These are phyloP conservation scores for Taphrorychus bicolor DNA, from an alignment of 2,888 invertebrate species.

Conservation along the genomic window DNA sequence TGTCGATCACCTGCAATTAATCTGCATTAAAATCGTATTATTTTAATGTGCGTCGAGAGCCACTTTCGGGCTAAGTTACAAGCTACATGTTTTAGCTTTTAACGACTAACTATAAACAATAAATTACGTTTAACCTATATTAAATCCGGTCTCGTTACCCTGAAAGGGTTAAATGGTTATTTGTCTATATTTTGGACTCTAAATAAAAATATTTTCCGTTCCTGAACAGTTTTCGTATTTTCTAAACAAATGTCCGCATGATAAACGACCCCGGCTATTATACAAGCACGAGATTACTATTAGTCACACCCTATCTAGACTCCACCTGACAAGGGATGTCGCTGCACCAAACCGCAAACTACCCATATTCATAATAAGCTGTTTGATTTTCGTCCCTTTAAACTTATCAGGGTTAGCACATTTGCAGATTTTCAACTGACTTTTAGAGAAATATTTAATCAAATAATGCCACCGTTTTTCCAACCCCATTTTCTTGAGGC, in stretches of 20 bases:
- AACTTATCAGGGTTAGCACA: neutral
- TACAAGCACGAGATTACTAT: neutral
- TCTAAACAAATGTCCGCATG: no score
- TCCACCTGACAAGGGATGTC: neutral
- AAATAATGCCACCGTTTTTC: neutral
- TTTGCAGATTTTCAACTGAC: neutral
- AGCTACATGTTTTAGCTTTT: conserved; percentile 40
- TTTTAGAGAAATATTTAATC: neutral
- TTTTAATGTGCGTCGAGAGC: conserved; percentile 31
- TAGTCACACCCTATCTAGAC: neutral
- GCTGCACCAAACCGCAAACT: neutral
- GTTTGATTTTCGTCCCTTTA: neutral
- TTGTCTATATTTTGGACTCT: conserved; percentile 27
- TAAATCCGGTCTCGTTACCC: conserved; percentile 31
- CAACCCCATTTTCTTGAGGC: neutral
- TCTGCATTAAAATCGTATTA: conserved; percentile 36
- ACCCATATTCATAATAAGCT: neutral
- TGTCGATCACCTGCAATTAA: conserved; percentile 34
- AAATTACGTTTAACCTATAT: conserved; percentile 39
- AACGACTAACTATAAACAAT: conserved; percentile 40
- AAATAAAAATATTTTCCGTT: no score
- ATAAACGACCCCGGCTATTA: neutral
- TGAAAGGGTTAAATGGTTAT: conserved; percentile 38
- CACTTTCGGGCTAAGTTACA: conserved; percentile 31
- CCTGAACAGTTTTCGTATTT: no score